A percentile compares a stretch with the other conserved stretches of the same genome.
Evolutionary conservation across 2,113 vertebrate species (phyloP).

Genomic region (Cathartes aura): DNA sequence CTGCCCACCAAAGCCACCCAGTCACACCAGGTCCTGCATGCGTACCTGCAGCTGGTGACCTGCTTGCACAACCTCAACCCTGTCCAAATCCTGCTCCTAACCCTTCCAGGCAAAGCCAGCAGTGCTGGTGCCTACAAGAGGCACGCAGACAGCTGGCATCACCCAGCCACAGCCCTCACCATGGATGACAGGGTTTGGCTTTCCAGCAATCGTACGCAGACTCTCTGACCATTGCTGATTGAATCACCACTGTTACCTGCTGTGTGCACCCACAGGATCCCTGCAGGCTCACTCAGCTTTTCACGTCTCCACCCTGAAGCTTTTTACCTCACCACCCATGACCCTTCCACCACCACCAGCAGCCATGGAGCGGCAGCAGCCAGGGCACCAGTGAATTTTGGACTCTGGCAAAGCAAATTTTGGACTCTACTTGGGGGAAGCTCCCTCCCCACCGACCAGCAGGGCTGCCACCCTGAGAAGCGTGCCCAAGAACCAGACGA

Average conservation of each 20-base stretch:
- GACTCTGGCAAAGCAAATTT: not conserved
- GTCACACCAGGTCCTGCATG: not conserved
- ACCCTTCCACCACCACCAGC: not conserved
- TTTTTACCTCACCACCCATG: not conserved
- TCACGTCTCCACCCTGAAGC: not conserved
- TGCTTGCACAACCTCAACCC: not conserved
- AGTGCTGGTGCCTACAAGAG: not conserved
- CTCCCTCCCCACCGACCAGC: too few species aligned
- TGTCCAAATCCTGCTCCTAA: not conserved
- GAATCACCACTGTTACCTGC: accelerated
- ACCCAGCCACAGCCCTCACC: not conserved
- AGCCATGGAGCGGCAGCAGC: not conserved
- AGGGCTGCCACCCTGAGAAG: accelerated
- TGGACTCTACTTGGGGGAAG: not conserved
- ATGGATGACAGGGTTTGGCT: not conserved
- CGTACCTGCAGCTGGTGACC: not conserved
- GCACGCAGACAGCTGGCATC: accelerated
- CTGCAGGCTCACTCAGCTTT: not conserved
- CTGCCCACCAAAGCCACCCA: not conserved
- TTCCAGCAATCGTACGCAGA: accelerated
- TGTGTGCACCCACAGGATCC: not conserved
- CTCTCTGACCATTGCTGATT: not conserved
- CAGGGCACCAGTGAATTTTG: not conserved
- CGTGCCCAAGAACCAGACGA: not conserved
- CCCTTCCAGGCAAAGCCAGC: not conserved